Base-by-base conservation (phyloP, 1,140 invertebrate species). In the Venustaconcha ellipsiformis region DNA sequence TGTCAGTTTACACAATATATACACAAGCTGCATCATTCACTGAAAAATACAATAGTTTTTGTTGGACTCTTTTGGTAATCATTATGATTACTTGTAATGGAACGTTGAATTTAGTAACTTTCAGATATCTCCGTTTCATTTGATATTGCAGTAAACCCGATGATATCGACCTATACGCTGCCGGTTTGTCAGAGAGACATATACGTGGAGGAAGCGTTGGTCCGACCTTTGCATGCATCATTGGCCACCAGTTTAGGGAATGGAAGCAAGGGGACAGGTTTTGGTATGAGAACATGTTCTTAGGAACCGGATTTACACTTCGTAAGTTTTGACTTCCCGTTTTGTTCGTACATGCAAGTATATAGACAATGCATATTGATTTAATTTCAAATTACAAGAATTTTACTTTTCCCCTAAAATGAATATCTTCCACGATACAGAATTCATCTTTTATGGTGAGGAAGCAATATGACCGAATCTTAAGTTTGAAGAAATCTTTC, bases 321-420 rank as follows among this genome's bases (percentile, higher is more conserved):
- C 64, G 75, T 77, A 72, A 59, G 15, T 26, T 60, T 20, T 71
- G 30, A 8, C 67, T 57, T n/a, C 18, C 57, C 67, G 37, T 37
- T 37, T 37, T 37, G 1, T 37, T 37, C 8, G 4, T 37, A 67
- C 74, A 60, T 26, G 70, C 68, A 63, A 5, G 8, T 15, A 15
- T 14, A 26, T 5, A 30, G 17, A 20, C 48, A 55, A 57, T 2
- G 37, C 23, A 11, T 70, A 63, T 91, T 96, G 65, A 92, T 94
- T 17, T 71, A 93, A 95, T 1, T 97, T 96, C 87, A 94, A 97
- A 65, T 57, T 94, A 17, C 96, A 95, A n/a, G 97, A 96, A 14
- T 88, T 97, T 97, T 0, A 95, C 99, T 86, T 96, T 96, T 48
- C 99, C 96, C 85, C 96, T 99, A 76, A 95, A 99, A 81, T 96